These are phyloP conservation scores for Gymnoscopelus microlampas DNA, from an alignment of 2,797 vertebrate genomes.

Conservation along the genomic window DNA sequence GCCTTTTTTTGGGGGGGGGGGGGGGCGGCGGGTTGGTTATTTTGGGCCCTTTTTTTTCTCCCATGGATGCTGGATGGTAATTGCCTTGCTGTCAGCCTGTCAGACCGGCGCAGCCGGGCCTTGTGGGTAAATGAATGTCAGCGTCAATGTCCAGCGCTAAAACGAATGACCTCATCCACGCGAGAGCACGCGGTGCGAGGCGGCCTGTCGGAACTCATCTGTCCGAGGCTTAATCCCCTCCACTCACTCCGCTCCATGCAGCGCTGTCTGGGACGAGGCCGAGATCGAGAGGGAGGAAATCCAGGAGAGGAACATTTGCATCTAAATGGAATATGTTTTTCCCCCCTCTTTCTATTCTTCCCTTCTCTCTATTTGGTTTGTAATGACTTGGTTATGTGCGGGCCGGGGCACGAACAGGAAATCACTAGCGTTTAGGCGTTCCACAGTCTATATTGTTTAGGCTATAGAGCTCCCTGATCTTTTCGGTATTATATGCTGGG, in stretches of 20 bases:
- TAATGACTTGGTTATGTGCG: conserved; percentile 68
- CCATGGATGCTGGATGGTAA: conserved; percentile 60
- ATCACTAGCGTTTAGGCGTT: conserved; percentile 4
- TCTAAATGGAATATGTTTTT: conserved; percentile 78
- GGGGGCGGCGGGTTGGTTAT: conserved; percentile 10
- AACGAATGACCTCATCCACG: conserved; percentile 67
- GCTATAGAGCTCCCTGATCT: too few species aligned
- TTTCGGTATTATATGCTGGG: too few species aligned
- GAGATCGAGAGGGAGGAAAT: conserved; percentile 27
- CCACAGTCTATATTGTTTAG: conserved; percentile 7
- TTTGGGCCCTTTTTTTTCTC: conserved; percentile 48
- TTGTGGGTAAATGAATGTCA: conserved; percentile 73
- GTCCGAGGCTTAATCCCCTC: conserved; percentile 59
- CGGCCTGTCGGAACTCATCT: conserved; percentile 78
- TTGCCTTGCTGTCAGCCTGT: conserved; percentile 66
- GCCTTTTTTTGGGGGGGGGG: conserved; percentile 8
- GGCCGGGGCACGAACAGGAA: conserved; percentile 35
- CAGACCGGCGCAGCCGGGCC: conserved; percentile 41
- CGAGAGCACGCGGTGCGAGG: conserved; percentile 35
- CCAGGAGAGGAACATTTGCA: conserved; percentile 75
- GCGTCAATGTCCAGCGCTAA: conserved; percentile 47
- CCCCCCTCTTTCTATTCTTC: conserved; percentile 49
- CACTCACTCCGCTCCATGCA: conserved; percentile 7
- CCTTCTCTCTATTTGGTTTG: conserved; percentile 51
- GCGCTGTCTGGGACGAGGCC: conserved; percentile 25